Conservation (phyloP, 2,113 vertebrate genomes). For the Amphiprion percula region DNA sequence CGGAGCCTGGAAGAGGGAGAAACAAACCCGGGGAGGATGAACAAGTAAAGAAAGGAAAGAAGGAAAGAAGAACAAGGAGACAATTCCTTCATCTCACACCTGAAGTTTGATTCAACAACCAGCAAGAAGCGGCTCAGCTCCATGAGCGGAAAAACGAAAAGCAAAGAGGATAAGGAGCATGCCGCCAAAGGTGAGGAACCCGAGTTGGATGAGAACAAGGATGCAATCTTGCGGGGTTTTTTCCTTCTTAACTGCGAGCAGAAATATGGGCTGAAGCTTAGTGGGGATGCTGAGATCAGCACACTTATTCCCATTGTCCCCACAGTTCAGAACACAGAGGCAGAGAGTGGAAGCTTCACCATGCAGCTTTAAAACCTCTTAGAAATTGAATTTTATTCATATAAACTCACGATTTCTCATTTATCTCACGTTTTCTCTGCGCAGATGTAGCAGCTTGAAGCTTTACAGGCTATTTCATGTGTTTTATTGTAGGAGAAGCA, state of each 20-base stretch:
- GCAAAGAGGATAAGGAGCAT: conserved; percentile 77
- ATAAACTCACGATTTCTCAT: background rate
- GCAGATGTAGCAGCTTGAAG: too few relatives aligned
- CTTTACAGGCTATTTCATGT: background rate
- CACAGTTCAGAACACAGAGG: background rate
- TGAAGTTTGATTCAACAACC: conserved; percentile 59
- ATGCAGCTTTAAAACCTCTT: too few relatives aligned
- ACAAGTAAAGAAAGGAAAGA: conserved; percentile 28
- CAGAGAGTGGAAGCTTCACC: background rate
- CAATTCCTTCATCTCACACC: background rate
- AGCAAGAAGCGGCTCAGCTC: conserved; percentile 31
- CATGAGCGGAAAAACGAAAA: conserved; percentile 77
- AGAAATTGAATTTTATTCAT: background rate
- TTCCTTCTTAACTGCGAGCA: background rate
- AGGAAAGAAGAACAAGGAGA: background rate
- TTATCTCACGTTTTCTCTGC: background rate
- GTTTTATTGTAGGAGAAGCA: background rate
- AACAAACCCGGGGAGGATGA: conserved; percentile 23
- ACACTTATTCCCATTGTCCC: conserved; percentile 16
- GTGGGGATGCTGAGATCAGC: conserved; percentile 41
- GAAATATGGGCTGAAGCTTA: background rate
- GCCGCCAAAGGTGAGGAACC: conserved; percentile 76
- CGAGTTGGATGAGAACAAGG: background rate
- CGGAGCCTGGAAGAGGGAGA: background rate
- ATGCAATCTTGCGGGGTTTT: background rate